Evolutionary conservation across 2,888 invertebrate species (phyloP).

Genomic region (Mesopsocus fuscifrons): DNA sequence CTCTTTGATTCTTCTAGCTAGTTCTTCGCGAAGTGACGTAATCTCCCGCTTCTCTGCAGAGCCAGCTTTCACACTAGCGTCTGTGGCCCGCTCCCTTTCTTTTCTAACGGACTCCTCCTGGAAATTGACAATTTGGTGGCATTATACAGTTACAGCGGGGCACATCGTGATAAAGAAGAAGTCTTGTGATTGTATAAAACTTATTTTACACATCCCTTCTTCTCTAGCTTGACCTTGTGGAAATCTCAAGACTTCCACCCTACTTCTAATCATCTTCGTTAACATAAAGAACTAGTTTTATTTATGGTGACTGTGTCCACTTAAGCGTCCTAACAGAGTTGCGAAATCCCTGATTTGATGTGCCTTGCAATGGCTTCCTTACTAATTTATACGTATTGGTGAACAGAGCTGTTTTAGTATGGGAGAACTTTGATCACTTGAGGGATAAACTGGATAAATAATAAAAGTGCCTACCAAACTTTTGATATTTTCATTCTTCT

Average conservation of each 20-base stretch:
- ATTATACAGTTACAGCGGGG: too few species aligned
- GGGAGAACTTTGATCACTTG: too few species aligned
- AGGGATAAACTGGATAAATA: too few species aligned
- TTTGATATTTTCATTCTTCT: conserved; percentile 39
- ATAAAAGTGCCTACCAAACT: conserved; percentile 37
- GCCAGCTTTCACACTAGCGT: conserved; percentile 20
- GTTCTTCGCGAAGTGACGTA: conserved; percentile 20
- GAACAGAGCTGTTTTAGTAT: too few species aligned
- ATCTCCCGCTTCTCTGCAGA: conserved; percentile 18
- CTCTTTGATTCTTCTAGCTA: conserved; percentile 24
- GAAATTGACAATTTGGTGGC: too few species aligned
- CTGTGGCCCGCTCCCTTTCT: conserved; percentile 27
- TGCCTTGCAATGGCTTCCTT: too few species aligned
- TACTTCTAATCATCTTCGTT: too few species aligned
- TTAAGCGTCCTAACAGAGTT: too few species aligned
- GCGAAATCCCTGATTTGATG: too few species aligned
- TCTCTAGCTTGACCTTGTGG: neutral
- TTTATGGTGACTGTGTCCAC: too few species aligned
- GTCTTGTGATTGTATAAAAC: neutral
- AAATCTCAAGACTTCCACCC: neutral
- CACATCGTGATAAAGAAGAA: neutral
- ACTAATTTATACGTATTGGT: too few species aligned
- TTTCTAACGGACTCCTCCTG: conserved; percentile 31
- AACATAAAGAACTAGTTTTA: too few species aligned
- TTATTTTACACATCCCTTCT: neutral